These are phyloP conservation scores for Tenthredo scrophulariae DNA, from an alignment of 2,888 invertebrate species.

Conservation along the genomic window DNA sequence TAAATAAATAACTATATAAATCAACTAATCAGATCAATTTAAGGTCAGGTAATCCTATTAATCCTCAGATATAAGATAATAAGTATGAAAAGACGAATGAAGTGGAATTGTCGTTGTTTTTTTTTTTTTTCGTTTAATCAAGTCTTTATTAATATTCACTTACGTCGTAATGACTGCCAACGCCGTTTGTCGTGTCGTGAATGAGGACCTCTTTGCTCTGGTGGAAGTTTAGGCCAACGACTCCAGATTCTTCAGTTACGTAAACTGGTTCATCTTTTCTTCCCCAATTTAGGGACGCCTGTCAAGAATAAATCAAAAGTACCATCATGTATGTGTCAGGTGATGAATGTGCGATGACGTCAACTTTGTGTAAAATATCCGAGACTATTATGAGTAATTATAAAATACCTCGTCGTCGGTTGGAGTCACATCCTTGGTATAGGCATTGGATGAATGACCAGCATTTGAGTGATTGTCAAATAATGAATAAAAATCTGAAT, in stretches of 20 bases:
- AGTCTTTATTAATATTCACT: conserved; percentile 66
- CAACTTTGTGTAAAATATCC: neutral
- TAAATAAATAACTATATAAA: conserved; percentile 8
- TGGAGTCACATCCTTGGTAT: conserved; percentile 2
- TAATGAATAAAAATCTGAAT: neutral
- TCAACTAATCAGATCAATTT: conserved; percentile 9
- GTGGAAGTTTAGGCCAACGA: conserved; percentile 93
- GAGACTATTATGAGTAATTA: neutral
- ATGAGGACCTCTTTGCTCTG: conserved; percentile 94
- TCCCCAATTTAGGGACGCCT: conserved; percentile 89
- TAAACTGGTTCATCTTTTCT: conserved; percentile 91
- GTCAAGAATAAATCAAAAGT: conserved; percentile 53
- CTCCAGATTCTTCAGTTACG: conserved; percentile 92
- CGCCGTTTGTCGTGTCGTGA: conserved; percentile 85
- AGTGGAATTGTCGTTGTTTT: neutral
- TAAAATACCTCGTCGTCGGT: conserved; percentile 26
- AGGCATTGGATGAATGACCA: conserved; percentile 10
- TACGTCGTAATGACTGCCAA: conserved; percentile 81
- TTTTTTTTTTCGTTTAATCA: neutral
- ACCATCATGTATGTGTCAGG: neutral
- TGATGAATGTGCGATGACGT: neutral
- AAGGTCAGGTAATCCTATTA: neutral
- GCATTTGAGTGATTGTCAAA: neutral
- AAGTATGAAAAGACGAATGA: neutral
- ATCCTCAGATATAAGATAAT: neutral